Conservation (phyloP, 2,113 vertebrate genomes). For the Myocastor coypus region DNA sequence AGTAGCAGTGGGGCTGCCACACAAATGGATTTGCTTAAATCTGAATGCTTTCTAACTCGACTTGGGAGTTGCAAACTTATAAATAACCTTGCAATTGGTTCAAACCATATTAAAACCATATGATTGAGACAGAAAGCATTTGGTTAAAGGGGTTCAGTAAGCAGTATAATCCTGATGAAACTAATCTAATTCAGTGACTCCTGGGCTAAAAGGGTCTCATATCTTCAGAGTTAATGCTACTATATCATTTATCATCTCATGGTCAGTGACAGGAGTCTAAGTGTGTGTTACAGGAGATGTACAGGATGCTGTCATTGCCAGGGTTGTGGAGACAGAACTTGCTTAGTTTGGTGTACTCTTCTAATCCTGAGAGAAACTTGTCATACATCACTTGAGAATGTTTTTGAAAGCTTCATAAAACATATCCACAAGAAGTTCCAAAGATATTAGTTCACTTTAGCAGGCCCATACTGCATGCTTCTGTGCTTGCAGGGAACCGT, state of each 20-base stretch:
- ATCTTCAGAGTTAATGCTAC: slow-evolving; percentile 68
- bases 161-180: slow-evolving; percentile 86
- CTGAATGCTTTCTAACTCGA: slow-evolving; percentile 95
- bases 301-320: background rate
- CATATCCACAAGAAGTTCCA: slow-evolving; percentile 41
- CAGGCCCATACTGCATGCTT: background rate
- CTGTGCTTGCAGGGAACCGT: background rate
- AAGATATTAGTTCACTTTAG: slow-evolving; percentile 50
- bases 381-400: slow-evolving; percentile 70
- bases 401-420: slow-evolving; percentile 76
- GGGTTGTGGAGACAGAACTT: slow-evolving; percentile 3
- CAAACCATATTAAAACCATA: slow-evolving; percentile 96
- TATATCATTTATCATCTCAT: slow-evolving; percentile 69
- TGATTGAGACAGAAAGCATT: slow-evolving; percentile 89
- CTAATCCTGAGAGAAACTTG: slow-evolving; percentile 65
- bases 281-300: slow-evolving; percentile 52
- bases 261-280: slow-evolving; percentile 50
- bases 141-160: slow-evolving; percentile 86
- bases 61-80: slow-evolving; percentile 96
- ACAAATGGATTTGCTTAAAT: slow-evolving; percentile 96
- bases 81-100: slow-evolving; percentile 97
- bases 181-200: slow-evolving; percentile 84
- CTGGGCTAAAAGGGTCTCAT: slow-evolving; percentile 74
- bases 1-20: slow-evolving; percentile 91
- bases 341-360: slow-evolving; percentile 57